phyloP scores from a whole-genome alignment of 2,888 invertebrate species.

The Limenitis camilla region DNA sequence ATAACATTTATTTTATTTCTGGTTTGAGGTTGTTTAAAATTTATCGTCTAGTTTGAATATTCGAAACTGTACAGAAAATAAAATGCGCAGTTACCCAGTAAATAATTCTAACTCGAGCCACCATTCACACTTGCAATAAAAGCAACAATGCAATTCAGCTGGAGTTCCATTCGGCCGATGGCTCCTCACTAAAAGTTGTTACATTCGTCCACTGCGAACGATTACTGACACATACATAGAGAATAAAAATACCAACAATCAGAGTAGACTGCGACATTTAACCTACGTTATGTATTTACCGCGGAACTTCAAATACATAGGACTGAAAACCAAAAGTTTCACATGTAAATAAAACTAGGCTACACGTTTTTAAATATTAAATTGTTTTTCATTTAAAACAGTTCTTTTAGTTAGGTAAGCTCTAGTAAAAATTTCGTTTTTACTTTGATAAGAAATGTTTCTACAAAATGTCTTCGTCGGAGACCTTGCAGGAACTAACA shows the following conservation, averaged over 20 bases:
- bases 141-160: constrained; percentile 70
- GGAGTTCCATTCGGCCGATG: constrained; percentile 60
- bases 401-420: too few relatives aligned
- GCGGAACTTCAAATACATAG: background rate
- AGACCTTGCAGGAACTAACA: too few relatives aligned
- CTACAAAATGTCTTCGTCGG: too few relatives aligned
- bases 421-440: too few relatives aligned
- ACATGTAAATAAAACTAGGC: too few relatives aligned
- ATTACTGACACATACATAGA: constrained; percentile 33
- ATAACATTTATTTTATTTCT: too few relatives aligned
- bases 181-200: constrained; percentile 52
- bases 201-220: constrained; percentile 30
- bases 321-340: background rate
- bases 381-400: too few relatives aligned
- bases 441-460: too few relatives aligned
- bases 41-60: constrained; percentile 2
- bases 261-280: constrained; percentile 6
- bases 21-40: background rate
- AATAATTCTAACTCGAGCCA: constrained; percentile 66
- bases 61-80: constrained; percentile 42
- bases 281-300: constrained; percentile 10
- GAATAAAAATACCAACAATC: constrained; percentile 13
- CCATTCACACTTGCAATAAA: constrained; percentile 67
- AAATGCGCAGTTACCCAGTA: constrained; percentile 68
- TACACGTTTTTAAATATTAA: too few relatives aligned